Conservation (phyloP, 2,797 vertebrate genomes). For the Tokudaia muenninki region DNA sequence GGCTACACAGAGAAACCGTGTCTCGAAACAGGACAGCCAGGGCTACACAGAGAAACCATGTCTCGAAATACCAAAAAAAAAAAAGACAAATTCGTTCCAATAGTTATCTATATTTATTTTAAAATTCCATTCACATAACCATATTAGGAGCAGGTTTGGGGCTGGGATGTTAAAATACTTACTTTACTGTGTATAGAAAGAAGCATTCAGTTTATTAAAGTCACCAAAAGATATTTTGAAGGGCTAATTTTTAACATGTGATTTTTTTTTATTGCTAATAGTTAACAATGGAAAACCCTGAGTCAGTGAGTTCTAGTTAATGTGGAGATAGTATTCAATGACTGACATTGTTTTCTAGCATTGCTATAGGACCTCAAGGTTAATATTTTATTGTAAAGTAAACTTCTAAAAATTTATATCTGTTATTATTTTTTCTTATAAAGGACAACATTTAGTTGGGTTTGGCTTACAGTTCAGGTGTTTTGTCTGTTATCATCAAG, state of each 20-base stretch:
- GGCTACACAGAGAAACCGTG: too few species aligned
- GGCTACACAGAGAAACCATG: too few species aligned
- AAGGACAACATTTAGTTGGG: not conserved
- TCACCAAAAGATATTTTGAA: not conserved
- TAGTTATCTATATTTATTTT: not conserved
- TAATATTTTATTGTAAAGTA: not conserved
- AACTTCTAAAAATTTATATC: not conserved
- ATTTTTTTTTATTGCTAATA: not conserved
- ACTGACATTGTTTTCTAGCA: not conserved
- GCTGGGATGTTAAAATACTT: not conserved
- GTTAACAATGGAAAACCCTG: not conserved
- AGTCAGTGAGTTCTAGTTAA: not conserved
- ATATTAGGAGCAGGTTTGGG: not conserved
- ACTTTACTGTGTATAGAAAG: not conserved
- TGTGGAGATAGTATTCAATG: not conserved
- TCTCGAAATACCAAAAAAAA: too few species aligned
- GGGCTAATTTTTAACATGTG: not conserved
- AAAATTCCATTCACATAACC: not conserved
- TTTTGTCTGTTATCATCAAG: not conserved
- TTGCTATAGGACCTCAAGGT: not conserved
- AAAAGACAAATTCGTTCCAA: not conserved
- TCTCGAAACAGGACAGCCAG: too few species aligned
- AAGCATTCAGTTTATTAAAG: not conserved
- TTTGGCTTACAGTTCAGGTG: not conserved
- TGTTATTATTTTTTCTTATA: not conserved